These are phyloP conservation scores for Pteropus rufus DNA, from an alignment of 2,797 vertebrate species.

Conservation along the genomic window DNA sequence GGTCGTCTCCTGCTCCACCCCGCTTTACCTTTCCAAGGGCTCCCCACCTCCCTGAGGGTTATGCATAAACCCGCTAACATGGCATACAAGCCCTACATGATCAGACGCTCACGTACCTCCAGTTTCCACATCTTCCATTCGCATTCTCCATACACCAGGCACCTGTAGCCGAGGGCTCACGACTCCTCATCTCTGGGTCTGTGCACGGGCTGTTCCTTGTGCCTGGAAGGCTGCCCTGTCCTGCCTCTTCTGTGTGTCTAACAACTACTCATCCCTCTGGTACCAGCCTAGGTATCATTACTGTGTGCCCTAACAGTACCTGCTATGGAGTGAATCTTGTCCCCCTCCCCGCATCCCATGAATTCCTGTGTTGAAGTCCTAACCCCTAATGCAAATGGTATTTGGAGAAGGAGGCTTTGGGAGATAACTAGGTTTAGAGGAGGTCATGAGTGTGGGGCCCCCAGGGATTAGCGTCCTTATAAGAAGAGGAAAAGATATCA, in stretches of 20 bases:
- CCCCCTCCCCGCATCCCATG: neutral
- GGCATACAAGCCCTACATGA: neutral
- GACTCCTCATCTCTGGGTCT: neutral
- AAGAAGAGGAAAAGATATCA: neutral
- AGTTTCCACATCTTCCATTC: neutral
- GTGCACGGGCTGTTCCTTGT: neutral
- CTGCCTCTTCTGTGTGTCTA: neutral
- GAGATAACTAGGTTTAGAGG: neutral
- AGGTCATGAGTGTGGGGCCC: neutral
- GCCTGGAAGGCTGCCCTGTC: neutral
- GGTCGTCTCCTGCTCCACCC: too few relatives aligned
- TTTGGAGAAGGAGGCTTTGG: neutral
- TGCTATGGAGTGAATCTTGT: neutral
- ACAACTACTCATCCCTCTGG: neutral
- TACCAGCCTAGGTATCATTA: neutral
- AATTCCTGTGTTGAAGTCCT: neutral
- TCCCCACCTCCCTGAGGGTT: neutral
- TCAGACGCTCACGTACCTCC: too few relatives aligned
- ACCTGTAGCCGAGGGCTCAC: neutral
- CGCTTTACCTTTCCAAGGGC: neutral
- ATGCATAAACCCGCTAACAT: neutral
- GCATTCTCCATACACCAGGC: too few relatives aligned
- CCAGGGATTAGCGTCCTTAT: neutral
- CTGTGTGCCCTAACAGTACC: rapidly evolving
- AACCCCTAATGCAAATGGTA: neutral